Conservation (phyloP, 2,797 vertebrate genomes). For the Hozukius guyotensis region DNA sequence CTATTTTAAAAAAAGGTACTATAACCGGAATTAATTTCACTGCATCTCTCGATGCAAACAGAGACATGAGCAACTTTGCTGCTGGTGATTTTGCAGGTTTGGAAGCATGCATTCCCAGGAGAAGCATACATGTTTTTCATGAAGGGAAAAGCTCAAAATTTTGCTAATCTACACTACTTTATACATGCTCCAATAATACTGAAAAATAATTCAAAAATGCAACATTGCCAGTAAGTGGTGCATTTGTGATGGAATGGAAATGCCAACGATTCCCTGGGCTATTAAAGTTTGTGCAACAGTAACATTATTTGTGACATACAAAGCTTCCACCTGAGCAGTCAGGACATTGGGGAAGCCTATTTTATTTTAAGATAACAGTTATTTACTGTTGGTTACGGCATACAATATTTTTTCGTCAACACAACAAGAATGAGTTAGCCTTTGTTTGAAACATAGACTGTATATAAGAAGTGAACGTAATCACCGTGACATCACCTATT, state of each 20-base stretch:
- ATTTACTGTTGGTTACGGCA: neutral
- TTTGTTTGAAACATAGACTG: neutral
- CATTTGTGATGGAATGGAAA: conserved; percentile 11
- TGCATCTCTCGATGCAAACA: neutral
- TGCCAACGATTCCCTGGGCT: conserved; percentile 4
- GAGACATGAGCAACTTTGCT: neutral
- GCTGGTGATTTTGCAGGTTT: neutral
- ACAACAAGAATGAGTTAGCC: neutral
- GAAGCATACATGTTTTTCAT: neutral
- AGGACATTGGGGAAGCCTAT: neutral
- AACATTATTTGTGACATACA: conserved; percentile 5
- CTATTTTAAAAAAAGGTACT: neutral
- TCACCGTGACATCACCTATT: too few species aligned
- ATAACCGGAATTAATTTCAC: neutral
- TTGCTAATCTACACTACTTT: neutral
- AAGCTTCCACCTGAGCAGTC: conserved; percentile 20
- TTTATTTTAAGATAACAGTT: conserved; percentile 1
- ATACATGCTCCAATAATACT: conserved; percentile 9
- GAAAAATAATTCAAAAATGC: neutral
- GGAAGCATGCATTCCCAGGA: neutral
- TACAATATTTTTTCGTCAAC: neutral
- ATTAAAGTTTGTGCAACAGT: conserved; percentile 2
- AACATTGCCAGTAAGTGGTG: neutral
- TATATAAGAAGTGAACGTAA: too few species aligned
- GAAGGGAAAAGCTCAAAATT: too few species aligned